Percentiles rank a stretch among this genome's conserved stretches.
These are phyloP conservation scores for Schizopygopsis malacanthus DNA, from an alignment of 2,797 vertebrate genomes.

Conservation along the genomic window DNA sequence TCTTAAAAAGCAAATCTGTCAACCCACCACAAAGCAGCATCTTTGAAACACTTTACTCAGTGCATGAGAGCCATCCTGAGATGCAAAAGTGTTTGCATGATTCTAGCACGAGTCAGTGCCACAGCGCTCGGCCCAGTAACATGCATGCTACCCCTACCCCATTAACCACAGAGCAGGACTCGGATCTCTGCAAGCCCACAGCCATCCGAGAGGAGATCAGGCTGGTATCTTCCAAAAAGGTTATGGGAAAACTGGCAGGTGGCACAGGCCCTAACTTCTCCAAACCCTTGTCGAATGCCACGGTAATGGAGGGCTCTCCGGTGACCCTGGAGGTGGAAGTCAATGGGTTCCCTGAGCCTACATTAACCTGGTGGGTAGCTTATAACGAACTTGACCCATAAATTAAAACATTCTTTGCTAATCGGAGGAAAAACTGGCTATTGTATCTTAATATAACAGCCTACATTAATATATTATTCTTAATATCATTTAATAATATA, in stretches of 20 bases:
- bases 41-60: constrained; percentile 70
- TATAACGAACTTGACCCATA: constrained; percentile 80
- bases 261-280: constrained; percentile 84
- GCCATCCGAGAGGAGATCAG: constrained; percentile 85
- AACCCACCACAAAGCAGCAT: constrained; percentile 59
- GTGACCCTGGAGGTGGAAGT: constrained; percentile 96
- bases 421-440: not conserved
- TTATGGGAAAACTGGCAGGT: constrained; percentile 78
- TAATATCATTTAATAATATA: not conserved
- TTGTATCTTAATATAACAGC: not conserved
- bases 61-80: constrained; percentile 72
- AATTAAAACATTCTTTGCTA: not conserved
- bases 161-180: constrained; percentile 79
- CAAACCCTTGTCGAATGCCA: constrained; percentile 86
- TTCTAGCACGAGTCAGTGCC: constrained; percentile 72
- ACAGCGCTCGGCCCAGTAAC: constrained; percentile 70
- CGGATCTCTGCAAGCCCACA: constrained; percentile 80
- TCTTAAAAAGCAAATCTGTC: constrained; percentile 65
- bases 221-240: constrained; percentile 79
- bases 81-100: constrained; percentile 85
- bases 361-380: constrained; percentile 96
- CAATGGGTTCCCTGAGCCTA: constrained; percentile 88
- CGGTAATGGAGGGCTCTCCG: constrained; percentile 89
- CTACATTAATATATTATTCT: not conserved
- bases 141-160: constrained; percentile 81